Percentiles rank a stretch among this genome's conserved stretches.
Conservation (phyloP, 2,113 vertebrate genomes). For the Ctenodactylus gundi region DNA sequence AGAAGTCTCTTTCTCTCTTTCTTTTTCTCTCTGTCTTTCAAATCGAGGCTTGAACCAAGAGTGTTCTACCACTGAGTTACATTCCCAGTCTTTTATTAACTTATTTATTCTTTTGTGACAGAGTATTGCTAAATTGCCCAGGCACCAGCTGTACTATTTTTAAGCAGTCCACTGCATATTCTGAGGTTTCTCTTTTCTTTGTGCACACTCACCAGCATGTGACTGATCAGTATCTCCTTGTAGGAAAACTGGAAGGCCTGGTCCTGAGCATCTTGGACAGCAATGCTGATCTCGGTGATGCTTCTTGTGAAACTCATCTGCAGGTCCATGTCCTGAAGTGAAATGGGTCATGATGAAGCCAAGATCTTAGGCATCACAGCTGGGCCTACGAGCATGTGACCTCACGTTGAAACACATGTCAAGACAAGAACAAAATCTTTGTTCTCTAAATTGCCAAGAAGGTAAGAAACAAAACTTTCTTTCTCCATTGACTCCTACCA, state of each 20-base stretch:
- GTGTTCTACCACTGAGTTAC: too few species aligned
- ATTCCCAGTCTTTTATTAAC: too few species aligned
- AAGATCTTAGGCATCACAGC: not conserved
- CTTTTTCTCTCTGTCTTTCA: too few species aligned
- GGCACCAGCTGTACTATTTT: too few species aligned
- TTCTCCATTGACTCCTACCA: rapidly evolving
- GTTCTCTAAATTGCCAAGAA: not conserved
- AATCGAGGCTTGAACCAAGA: too few species aligned
- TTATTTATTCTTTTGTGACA: too few species aligned
- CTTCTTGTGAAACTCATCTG: slow-evolving; percentile 75
- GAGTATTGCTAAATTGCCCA: too few species aligned
- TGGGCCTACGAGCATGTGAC: not conserved
- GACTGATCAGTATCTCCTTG: slow-evolving; percentile 63
- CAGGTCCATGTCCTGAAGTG: slow-evolving; percentile 73
- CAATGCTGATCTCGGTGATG: slow-evolving; percentile 70
- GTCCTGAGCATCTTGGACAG: slow-evolving; percentile 63
- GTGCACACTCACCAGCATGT: slow-evolving; percentile 69
- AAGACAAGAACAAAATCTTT: not conserved
- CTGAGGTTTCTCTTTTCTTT: not conserved
- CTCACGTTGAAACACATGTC: not conserved
- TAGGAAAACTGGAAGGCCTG: slow-evolving; percentile 58
- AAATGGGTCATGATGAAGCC: not conserved
- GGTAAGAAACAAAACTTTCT: not conserved
- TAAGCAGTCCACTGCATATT: too few species aligned
- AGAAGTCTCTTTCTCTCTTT: too few species aligned